These are phyloP conservation scores for Lasioglossum vierecki DNA, from an alignment of 2,888 invertebrate species.

Conservation along the genomic window DNA sequence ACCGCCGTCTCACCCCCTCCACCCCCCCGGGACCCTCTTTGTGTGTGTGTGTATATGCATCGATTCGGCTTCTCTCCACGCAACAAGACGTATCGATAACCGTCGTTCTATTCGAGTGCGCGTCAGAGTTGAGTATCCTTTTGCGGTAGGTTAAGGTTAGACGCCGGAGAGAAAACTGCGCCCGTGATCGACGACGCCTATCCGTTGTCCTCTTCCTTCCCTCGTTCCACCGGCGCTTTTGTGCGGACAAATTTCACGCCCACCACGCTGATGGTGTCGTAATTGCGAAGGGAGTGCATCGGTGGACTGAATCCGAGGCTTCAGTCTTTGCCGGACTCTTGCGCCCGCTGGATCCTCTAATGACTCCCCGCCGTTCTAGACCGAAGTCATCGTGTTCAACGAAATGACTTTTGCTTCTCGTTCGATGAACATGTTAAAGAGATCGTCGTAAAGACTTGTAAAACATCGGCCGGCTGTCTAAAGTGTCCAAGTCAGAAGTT, in stretches of 20 bases:
- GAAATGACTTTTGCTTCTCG: neutral
- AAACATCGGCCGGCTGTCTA: neutral
- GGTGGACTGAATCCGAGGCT: neutral
- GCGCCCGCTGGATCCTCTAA: neutral
- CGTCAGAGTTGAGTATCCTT: conserved; percentile 34
- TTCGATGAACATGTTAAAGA: neutral
- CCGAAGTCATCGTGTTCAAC: neutral
- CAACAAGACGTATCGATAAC: conserved; percentile 32
- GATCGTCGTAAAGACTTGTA: neutral
- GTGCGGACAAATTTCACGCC: conserved; percentile 59
- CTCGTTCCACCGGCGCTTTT: conserved; percentile 30
- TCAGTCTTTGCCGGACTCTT: conserved; percentile 27
- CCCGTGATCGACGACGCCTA: conserved; percentile 5
- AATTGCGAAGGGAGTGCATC: conserved; percentile 48
- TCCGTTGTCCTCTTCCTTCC: conserved; percentile 16
- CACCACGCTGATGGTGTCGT: conserved; percentile 45
- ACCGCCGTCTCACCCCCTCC: conserved; percentile 9
- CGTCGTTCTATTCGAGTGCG: conserved; percentile 44
- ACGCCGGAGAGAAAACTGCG: conserved; percentile 29
- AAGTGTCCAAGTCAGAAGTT: neutral
- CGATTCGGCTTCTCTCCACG: conserved; percentile 4
- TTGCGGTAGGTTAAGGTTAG: conserved; percentile 71
- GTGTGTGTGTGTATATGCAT: neutral
- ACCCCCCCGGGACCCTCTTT: neutral
- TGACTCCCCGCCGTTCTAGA: neutral